Evolutionary conservation across 2,888 invertebrate genomes (phyloP).

Genomic region (Drosophila demipolita): DNA sequence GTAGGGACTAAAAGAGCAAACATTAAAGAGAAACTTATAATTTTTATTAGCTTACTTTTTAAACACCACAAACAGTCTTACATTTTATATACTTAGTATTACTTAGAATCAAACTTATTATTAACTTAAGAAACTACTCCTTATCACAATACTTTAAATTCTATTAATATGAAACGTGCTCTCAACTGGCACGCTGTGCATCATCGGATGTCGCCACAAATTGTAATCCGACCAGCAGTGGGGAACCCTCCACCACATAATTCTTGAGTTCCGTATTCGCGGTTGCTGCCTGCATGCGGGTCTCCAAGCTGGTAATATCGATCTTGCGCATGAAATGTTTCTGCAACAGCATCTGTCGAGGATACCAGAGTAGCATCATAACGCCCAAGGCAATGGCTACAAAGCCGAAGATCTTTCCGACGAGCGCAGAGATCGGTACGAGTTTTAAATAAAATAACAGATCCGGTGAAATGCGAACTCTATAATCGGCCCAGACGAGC

Average conservation of each 20-base stretch:
- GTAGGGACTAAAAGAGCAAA: not conserved
- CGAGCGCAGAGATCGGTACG: slow-evolving; percentile 47
- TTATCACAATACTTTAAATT: slow-evolving; percentile 41
- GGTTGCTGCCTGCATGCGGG: slow-evolving; percentile 31
- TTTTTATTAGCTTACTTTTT: slow-evolving; percentile 16
- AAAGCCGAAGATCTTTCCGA: slow-evolving; percentile 56
- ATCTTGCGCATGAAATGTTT: slow-evolving; percentile 69
- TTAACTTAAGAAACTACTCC: slow-evolving; percentile 23
- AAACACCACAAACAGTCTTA: slow-evolving; percentile 21
- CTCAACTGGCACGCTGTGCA: slow-evolving; percentile 32
- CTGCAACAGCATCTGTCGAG: slow-evolving; percentile 56
- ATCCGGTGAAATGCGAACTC: slow-evolving; percentile 61
- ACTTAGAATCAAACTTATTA: slow-evolving; percentile 16
- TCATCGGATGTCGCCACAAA: slow-evolving; percentile 31
- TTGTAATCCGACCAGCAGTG: slow-evolving; percentile 60
- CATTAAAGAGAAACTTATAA: not conserved
- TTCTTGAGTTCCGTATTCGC: slow-evolving; percentile 34
- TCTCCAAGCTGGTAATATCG: slow-evolving; percentile 64
- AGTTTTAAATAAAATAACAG: slow-evolving; percentile 63
- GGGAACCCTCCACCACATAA: slow-evolving; percentile 55
- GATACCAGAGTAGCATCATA: slow-evolving; percentile 68
- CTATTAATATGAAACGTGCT: not conserved
- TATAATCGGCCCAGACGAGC: slow-evolving; percentile 77
- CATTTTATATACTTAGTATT: slow-evolving; percentile 3
- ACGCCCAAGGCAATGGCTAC: slow-evolving; percentile 56